These are phyloP conservation scores for Astreopora myriophthalma DNA, from an alignment of 64 coral and sea anemone genomes.

Conservation along the genomic window DNA sequence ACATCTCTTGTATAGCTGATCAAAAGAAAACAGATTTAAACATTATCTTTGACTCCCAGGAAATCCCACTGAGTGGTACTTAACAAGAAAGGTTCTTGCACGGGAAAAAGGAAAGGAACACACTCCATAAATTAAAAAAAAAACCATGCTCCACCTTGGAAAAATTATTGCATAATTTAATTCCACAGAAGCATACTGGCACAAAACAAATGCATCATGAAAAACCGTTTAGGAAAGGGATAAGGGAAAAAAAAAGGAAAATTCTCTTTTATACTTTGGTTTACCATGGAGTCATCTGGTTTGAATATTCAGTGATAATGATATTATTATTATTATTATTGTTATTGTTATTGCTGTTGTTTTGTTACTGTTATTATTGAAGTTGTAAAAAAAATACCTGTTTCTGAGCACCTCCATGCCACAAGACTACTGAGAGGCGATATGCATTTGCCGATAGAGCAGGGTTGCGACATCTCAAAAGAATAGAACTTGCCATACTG, in stretches of 20 bases:
- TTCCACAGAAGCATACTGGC: not conserved
- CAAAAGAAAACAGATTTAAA: not conserved
- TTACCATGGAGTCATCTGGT: not conserved
- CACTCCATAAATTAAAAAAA: not conserved
- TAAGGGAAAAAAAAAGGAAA: not conserved
- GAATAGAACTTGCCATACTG: slow-evolving; percentile 25
- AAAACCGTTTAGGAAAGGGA: not conserved
- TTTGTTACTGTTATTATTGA: not conserved
- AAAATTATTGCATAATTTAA: not conserved
- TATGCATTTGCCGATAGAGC: slow-evolving; percentile 44
- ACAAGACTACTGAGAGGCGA: slow-evolving; percentile 25
- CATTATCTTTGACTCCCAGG: not conserved
- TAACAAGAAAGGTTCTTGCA: not conserved
- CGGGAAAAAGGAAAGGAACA: not conserved
- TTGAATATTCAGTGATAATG: not conserved
- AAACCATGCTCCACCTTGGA: not conserved
- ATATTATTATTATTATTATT: not conserved
- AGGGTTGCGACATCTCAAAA: slow-evolving; percentile 14
- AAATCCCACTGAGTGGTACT: not conserved
- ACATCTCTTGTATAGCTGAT: not conserved
- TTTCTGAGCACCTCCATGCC: slow-evolving; percentile 66
- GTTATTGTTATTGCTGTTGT: not conserved
- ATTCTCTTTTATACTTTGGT: not conserved
- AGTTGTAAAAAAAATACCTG: slow-evolving; percentile 13
- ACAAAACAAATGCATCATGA: not conserved